phyloP scores from a whole-genome alignment of 2,888 invertebrate species.

The Acanthosepion esculentum region DNA sequence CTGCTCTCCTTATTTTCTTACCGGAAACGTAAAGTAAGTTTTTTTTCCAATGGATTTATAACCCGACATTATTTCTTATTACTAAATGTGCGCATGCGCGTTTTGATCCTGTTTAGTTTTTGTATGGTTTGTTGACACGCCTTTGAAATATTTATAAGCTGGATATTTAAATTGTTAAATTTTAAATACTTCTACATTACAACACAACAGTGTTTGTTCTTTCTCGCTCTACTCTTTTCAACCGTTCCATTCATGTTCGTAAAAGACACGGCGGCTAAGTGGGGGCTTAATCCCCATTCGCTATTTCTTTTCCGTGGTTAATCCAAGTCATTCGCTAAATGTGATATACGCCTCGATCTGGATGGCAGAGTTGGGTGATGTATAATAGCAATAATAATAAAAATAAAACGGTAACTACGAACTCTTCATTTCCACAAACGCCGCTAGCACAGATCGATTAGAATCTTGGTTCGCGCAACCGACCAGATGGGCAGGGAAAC shows the following conservation, averaged over 20 bases:
- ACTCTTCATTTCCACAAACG: neutral
- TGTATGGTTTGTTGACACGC: too few species aligned
- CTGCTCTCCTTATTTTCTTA: too few species aligned
- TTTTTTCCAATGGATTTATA: too few species aligned
- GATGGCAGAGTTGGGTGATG: neutral
- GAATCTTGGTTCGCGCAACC: neutral
- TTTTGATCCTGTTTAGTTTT: too few species aligned
- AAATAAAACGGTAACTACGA: neutral
- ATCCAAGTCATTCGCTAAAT: conserved; percentile 33
- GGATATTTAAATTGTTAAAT: too few species aligned
- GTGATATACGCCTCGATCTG: neutral
- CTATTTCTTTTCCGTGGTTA: neutral
- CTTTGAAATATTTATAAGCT: too few species aligned
- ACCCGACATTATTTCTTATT: too few species aligned
- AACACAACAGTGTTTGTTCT: neutral
- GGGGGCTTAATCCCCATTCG: neutral
- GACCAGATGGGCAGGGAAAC: neutral
- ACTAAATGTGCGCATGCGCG: too few species aligned
- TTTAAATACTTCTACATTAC: neutral
- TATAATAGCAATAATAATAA: neutral
- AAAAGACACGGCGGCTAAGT: neutral
- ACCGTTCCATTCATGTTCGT: neutral
- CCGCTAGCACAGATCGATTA: neutral
- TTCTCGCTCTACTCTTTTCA: neutral
- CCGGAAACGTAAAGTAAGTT: too few species aligned